Evolutionary conservation across 2,888 invertebrate genomes (phyloP).

Genomic region (Amphimallon solstitiale): DNA sequence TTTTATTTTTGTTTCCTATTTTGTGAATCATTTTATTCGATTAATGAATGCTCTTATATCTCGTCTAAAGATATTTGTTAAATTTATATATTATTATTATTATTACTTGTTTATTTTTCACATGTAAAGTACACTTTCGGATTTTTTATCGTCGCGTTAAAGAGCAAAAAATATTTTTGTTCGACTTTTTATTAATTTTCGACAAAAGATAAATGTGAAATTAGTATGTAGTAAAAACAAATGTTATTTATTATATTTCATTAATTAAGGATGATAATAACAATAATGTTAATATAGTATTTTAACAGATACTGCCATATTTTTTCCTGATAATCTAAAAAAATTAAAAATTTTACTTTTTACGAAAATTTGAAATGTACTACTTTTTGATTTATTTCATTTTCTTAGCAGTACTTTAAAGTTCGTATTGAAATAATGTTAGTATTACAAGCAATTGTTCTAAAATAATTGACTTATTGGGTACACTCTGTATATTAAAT

Average conservation of each 20-base stretch:
- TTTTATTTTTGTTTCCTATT: constrained; percentile 5
- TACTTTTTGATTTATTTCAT: too few species aligned
- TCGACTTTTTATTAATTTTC: too few species aligned
- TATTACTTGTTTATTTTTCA: too few species aligned
- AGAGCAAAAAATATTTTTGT: background rate
- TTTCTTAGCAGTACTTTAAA: too few species aligned
- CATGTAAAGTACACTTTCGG: too few species aligned
- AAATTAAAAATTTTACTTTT: background rate
- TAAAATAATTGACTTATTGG: background rate
- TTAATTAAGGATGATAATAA: background rate
- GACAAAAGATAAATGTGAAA: too few species aligned
- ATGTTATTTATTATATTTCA: background rate
- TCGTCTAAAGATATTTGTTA: background rate
- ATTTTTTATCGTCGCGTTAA: too few species aligned
- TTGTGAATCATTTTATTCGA: background rate
- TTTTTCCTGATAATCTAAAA: background rate
- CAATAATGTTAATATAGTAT: background rate
- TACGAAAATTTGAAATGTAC: too few species aligned
- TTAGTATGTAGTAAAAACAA: background rate
- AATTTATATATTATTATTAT: background rate
- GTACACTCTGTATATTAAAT: background rate
- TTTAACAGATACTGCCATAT: constrained; percentile 9
- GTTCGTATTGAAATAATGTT: too few species aligned
- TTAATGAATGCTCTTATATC: background rate
- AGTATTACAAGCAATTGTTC: too few species aligned